Evolutionary conservation across 2,113 vertebrate genomes (phyloP), one percentile per base, ranked within the genome.

Genomic region (Hymenochirus boettgeri): DNA sequence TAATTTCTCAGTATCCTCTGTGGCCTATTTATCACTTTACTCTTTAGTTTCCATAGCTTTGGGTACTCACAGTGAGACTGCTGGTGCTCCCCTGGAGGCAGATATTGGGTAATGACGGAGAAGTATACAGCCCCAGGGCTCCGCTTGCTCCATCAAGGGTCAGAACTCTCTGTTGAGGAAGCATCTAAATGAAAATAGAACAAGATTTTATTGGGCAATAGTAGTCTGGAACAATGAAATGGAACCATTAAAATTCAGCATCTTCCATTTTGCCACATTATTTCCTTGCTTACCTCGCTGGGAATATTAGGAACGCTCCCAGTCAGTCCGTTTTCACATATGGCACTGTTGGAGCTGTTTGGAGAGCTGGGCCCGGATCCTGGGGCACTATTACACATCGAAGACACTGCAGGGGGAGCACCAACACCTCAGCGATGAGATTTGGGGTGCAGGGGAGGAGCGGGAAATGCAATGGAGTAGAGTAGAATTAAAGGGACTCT

Each of bases 41-140:
- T 8, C 4, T 35, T 9, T 35, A 35, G 1, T 6, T 18, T n/a
- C 5, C 17, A n/a, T 4, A 39, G 39, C 29, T 42, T 0, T 8
- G 19, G 24, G 11, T 55, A 86, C 94, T 83, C 63, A 97, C 93
- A 1, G 84, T 87, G 75, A 96, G 89, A 85, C 93, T 94, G 15
- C 85, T 85, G 79, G 86, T 86, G 0, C 86, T 85, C 73, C 86
- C 88, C 59, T 93, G 94, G 65, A 97, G 91, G 62, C 95, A 97
- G 82, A 98, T 97, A 72, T 98, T 97, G 66, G 95, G 95, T 74
- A 98, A 83, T 33, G 95, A 98, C 0, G 95, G 95, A 57, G 95
- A 97, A 7, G 94, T 95, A 82, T 97, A 96, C 72, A 98, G 89
- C 71, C 86, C 97, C 71, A 97, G 88, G 57, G 93, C 92, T 77